phyloP scores from a whole-genome alignment of 2,113 vertebrate genomes.

The Prolemur simus region DNA sequence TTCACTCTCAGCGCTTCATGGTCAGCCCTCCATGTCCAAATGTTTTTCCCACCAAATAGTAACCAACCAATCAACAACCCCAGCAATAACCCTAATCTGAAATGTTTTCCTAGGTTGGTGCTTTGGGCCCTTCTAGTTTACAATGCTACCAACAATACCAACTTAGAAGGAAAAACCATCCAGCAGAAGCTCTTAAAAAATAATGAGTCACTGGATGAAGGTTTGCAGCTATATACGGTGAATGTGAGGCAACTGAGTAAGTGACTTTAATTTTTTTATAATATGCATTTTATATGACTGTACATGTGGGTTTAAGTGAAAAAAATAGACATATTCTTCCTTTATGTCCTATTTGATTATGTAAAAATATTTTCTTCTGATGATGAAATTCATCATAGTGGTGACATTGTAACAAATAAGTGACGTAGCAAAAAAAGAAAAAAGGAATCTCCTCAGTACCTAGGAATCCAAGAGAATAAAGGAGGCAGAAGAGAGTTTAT shows the following conservation, averaged over 20 bases:
- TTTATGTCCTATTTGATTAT: background rate
- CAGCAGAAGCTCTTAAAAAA: slow-evolving; percentile 81
- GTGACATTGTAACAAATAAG: background rate
- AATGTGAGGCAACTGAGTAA: slow-evolving; percentile 87
- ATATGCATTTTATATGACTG: background rate
- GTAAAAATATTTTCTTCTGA: background rate
- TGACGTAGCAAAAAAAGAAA: background rate
- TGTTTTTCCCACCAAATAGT: background rate
- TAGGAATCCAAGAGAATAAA: background rate
- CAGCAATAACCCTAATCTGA: background rate
- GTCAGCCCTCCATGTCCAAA: background rate
- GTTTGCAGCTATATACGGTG: slow-evolving; percentile 80
- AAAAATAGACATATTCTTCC: background rate
- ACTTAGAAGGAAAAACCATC: slow-evolving; percentile 84
- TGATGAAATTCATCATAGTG: background rate
- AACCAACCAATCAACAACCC: background rate
- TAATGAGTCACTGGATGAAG: slow-evolving; percentile 76
- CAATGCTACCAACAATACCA: slow-evolving; percentile 84
- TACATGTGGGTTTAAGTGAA: background rate
- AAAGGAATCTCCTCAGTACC: background rate
- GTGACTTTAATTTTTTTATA: slow-evolving; percentile 58
- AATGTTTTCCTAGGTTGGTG: slow-evolving; percentile 82
- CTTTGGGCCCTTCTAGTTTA: slow-evolving; percentile 91
- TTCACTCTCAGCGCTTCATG: background rate
- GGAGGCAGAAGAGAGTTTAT: background rate